Conservation (phyloP, 2,797 vertebrate species). For the Pithecia hirsuta region DNA sequence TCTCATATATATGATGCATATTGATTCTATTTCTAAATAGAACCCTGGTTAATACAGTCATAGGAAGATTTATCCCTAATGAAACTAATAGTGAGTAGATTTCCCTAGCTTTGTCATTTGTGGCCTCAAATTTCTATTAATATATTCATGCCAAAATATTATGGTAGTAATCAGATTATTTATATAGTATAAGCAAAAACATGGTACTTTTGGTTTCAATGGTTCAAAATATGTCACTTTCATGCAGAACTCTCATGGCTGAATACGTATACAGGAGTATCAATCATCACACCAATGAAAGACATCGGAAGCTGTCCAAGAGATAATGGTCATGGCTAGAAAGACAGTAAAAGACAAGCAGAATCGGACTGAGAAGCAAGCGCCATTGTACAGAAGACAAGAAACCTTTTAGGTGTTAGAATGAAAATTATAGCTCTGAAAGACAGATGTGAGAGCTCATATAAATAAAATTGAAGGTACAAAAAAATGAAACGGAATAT, state of each 20-base stretch:
- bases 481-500: not conserved
- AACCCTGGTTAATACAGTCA: not conserved
- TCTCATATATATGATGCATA: not conserved
- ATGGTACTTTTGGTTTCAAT: not conserved
- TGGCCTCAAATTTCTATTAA: slow-evolving; percentile 13
- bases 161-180: not conserved
- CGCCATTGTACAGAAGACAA: not conserved
- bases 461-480: not conserved
- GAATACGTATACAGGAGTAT: not conserved
- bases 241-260: accelerated
- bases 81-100: not conserved
- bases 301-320: not conserved
- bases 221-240: not conserved
- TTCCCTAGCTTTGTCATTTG: not conserved
- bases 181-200: not conserved
- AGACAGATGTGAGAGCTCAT: not conserved
- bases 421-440: not conserved
- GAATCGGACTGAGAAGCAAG: not conserved
- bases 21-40: not conserved
- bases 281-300: not conserved
- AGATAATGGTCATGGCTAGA: not conserved
- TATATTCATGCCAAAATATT: no score
- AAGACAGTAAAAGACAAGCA: no score
- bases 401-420: not conserved
- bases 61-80: not conserved